Conservation (phyloP, 2,888 invertebrate species). For the Apotomis turbidana region DNA sequence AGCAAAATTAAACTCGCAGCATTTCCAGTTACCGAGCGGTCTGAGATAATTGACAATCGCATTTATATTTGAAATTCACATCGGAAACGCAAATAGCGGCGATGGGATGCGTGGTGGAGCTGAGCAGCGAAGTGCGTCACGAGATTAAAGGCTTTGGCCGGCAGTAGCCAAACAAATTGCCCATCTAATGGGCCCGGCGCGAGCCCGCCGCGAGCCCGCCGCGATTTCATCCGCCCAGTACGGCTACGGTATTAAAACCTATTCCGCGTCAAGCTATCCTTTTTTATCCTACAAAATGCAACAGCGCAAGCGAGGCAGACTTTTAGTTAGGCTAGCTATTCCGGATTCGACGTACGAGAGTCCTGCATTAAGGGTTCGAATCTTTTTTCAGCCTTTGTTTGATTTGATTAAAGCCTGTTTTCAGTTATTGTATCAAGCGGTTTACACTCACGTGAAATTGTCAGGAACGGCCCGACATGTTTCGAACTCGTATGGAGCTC, state of each 20-base stretch:
- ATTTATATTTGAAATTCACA: constrained; percentile 29
- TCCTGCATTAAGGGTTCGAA: constrained; percentile 30
- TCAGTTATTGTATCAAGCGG: not conserved
- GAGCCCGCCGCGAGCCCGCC: constrained; percentile 52
- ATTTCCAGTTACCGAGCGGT: not conserved
- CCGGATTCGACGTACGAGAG: constrained; percentile 25
- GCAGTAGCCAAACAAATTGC: constrained; percentile 73
- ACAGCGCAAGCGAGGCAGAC: constrained; percentile 10
- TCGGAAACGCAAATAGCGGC: constrained; percentile 39
- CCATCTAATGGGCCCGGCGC: constrained; percentile 69
- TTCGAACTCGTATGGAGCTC: too few relatives aligned
- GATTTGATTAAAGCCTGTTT: constrained; percentile 50
- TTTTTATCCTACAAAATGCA: constrained; percentile 6
- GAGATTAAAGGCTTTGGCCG: constrained; percentile 71
- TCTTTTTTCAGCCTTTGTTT: constrained; percentile 44
- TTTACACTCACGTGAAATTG: too few relatives aligned
- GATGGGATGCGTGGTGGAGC: constrained; percentile 39
- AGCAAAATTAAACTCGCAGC: not conserved
- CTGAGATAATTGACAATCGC: constrained; percentile 10
- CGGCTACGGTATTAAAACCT: constrained; percentile 51
- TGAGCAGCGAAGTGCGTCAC: constrained; percentile 44
- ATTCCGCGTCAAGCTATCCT: constrained; percentile 7
- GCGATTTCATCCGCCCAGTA: constrained; percentile 53
- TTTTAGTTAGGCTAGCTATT: not conserved
- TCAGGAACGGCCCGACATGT: too few relatives aligned